These are phyloP conservation scores for Perdita meconis DNA, from an alignment of 2,888 invertebrate species.

Conservation along the genomic window DNA sequence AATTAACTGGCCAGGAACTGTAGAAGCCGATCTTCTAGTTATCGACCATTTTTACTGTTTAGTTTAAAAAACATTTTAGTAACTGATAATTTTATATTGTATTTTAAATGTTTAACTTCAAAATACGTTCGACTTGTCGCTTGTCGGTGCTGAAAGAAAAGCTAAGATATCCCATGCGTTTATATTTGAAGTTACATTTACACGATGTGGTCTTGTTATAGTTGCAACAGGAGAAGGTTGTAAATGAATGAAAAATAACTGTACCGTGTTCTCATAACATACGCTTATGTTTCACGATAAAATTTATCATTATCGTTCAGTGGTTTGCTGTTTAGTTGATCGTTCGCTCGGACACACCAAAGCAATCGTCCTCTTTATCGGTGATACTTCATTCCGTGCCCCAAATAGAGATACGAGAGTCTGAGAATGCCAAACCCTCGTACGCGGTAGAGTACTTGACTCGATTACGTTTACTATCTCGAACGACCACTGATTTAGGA, in stretches of 20 bases:
- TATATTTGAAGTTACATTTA: not conserved
- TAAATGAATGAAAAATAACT: constrained; percentile 28
- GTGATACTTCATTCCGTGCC: constrained; percentile 25
- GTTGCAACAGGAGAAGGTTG: not conserved
- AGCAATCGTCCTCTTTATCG: constrained; percentile 43
- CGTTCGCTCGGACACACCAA: constrained; percentile 36
- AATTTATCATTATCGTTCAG: constrained; percentile 51
- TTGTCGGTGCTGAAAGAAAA: not conserved
- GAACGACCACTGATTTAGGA: not conserved
- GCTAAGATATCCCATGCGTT: not conserved
- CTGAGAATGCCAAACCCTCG: constrained; percentile 1
- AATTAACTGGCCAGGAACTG: too few species aligned
- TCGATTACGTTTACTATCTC: too few species aligned
- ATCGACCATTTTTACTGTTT: too few species aligned
- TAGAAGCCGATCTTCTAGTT: too few species aligned
- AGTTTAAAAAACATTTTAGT: too few species aligned
- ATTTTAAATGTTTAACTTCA: too few species aligned
- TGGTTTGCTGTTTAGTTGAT: constrained; percentile 40
- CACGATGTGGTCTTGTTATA: not conserved
- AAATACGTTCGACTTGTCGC: too few species aligned
- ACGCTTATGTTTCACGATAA: constrained; percentile 55
- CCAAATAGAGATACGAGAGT: constrained; percentile 21
- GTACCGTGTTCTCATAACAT: constrained; percentile 33
- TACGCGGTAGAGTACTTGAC: not conserved
- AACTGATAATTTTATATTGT: too few species aligned